A percentile compares a stretch with the other conserved stretches of the same genome.
Conservation (phyloP, 2,888 invertebrate genomes). For the Proisotoma minuta region DNA sequence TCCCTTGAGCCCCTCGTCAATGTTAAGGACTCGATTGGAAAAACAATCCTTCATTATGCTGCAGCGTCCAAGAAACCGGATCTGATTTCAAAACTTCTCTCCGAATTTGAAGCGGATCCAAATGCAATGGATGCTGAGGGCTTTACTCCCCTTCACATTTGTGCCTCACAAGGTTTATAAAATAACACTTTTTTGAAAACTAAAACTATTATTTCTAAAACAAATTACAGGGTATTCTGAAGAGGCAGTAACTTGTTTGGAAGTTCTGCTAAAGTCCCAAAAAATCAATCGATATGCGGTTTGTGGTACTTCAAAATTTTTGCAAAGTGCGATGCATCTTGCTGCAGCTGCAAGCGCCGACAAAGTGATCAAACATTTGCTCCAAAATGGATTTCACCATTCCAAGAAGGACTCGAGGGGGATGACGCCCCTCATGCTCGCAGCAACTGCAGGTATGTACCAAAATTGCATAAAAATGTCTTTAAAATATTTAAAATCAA, state of each 20-base stretch:
- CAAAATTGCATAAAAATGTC: background rate
- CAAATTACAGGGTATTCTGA: constrained; percentile 33
- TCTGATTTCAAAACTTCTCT: constrained; percentile 16
- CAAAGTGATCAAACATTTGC: constrained; percentile 24
- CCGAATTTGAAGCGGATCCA: constrained; percentile 25
- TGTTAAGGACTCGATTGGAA: constrained; percentile 23
- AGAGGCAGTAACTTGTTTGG: constrained; percentile 24
- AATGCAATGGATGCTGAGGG: constrained; percentile 35
- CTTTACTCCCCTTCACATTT: constrained; percentile 29
- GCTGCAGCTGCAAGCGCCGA: constrained; percentile 24
- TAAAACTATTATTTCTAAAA: too few species aligned
- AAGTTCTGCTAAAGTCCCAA: constrained; percentile 17
- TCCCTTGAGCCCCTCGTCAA: constrained; percentile 19
- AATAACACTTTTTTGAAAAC: too few species aligned
- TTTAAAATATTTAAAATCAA: background rate
- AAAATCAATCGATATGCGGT: constrained; percentile 21
- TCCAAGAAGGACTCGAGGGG: constrained; percentile 25
- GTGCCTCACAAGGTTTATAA: constrained; percentile 4
- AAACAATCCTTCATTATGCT: constrained; percentile 37
- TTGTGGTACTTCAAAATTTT: constrained; percentile 21
- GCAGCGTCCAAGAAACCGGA: constrained; percentile 22
- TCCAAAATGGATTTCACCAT: constrained; percentile 30
- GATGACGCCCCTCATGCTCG: constrained; percentile 25
- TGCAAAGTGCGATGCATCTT: constrained; percentile 30
- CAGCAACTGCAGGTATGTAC: constrained; percentile 23